These are phyloP conservation scores for Drosophila buzzatii DNA, from an alignment of 2,888 invertebrate genomes.

Conservation along the genomic window DNA sequence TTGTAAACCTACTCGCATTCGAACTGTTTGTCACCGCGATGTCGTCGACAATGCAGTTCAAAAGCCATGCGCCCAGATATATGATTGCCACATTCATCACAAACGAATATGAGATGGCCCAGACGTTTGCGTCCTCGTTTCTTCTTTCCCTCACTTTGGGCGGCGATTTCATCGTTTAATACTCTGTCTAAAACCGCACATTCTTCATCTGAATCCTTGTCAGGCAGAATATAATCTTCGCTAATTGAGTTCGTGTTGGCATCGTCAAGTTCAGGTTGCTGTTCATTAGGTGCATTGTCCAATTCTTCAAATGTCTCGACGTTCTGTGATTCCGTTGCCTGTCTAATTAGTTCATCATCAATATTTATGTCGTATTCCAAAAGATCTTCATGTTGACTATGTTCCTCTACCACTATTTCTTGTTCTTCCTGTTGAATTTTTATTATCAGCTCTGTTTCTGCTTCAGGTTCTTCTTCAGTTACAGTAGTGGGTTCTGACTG, in stretches of 20 bases:
- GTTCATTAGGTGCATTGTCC: constrained; percentile 7
- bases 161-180: constrained; percentile 47
- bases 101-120: constrained; percentile 51
- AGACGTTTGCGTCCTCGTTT: constrained; percentile 38
- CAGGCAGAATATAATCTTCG: constrained; percentile 26
- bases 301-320: background rate
- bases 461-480: background rate
- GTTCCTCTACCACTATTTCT: constrained; percentile 3
- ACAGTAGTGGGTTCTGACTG: background rate
- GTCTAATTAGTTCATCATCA: constrained; percentile 35
- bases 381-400: constrained; percentile 20
- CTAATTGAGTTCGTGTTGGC: background rate
- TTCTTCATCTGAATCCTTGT: constrained; percentile 45
- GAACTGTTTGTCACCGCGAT: constrained; percentile 71
- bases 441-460: constrained; percentile 11
- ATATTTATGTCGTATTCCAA: constrained; percentile 47
- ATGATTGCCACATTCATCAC: constrained; percentile 71
- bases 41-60: constrained; percentile 70
- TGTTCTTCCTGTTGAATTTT: constrained; percentile 14
- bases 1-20: constrained; percentile 61
- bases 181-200: constrained; percentile 42
- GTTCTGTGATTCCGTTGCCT: constrained; percentile 11
- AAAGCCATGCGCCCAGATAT: constrained; percentile 68
- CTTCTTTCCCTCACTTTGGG: constrained; percentile 20
- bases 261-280: constrained; percentile 2